Percentiles rank a stretch among this genome's conserved stretches.
Evolutionary conservation across 2,888 invertebrate species (phyloP).

Genomic region (Meteorus cinctellus): DNA sequence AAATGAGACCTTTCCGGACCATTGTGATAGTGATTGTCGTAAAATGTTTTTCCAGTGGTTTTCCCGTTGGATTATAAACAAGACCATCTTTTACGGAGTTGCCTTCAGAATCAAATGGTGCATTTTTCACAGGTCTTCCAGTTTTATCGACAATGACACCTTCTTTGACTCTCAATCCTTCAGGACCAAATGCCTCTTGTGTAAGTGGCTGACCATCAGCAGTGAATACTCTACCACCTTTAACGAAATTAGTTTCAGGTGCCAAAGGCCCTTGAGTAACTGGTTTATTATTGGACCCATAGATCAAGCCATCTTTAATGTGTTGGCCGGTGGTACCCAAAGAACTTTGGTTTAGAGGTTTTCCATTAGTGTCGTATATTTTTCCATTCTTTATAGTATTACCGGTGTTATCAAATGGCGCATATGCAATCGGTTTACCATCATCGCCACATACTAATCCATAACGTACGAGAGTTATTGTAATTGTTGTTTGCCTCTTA

Average conservation of each 20-base stretch:
- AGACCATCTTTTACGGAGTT: slow-evolving; percentile 67
- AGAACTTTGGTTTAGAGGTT: slow-evolving; percentile 61
- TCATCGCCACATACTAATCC: slow-evolving; percentile 65
- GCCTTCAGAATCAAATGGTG: slow-evolving; percentile 65
- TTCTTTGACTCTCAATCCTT: slow-evolving; percentile 64
- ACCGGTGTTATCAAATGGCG: slow-evolving; percentile 63
- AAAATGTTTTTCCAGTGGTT: slow-evolving; percentile 67
- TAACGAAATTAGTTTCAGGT: slow-evolving; percentile 64
- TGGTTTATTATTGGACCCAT: slow-evolving; percentile 61
- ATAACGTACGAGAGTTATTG: slow-evolving; percentile 63
- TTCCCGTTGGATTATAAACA: slow-evolving; percentile 61
- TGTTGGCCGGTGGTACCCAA: slow-evolving; percentile 60
- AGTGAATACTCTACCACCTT: slow-evolving; percentile 64
- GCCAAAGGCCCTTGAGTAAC: slow-evolving; percentile 59
- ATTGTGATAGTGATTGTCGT: slow-evolving; percentile 62
- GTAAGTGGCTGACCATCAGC: slow-evolving; percentile 63
- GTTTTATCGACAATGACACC: slow-evolving; percentile 65
- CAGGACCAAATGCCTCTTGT: slow-evolving; percentile 69
- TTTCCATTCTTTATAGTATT: slow-evolving; percentile 65
- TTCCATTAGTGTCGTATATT: slow-evolving; percentile 62
- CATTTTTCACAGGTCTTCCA: slow-evolving; percentile 64
- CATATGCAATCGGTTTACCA: slow-evolving; percentile 65
- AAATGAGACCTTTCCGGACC: slow-evolving; percentile 63
- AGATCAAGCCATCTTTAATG: slow-evolving; percentile 66
- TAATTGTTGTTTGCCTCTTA: slow-evolving; percentile 60